Percentiles rank a stretch among this genome's conserved stretches.
phyloP scores from a whole-genome alignment of 2,797 vertebrate genomes.

The Vireo griseus region DNA sequence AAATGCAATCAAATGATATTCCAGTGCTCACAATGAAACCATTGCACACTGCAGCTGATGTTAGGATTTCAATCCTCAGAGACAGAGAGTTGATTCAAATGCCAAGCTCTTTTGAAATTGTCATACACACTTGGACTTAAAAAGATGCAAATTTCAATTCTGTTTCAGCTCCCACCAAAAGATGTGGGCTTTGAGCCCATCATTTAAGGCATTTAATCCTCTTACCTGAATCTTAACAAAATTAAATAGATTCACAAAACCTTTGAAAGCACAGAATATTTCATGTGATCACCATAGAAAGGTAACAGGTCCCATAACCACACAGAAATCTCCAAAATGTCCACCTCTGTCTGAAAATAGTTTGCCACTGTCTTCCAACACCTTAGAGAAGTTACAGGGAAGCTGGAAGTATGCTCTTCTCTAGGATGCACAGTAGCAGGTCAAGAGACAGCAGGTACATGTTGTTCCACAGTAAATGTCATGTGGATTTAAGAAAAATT shows the following conservation, averaged over 20 bases:
- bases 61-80: neutral
- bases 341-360: neutral
- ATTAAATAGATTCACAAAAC: neutral
- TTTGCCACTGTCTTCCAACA: neutral
- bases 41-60: neutral
- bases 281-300: neutral
- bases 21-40: neutral
- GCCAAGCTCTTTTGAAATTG: neutral
- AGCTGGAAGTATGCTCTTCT: neutral
- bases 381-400: neutral
- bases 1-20: neutral
- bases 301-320: neutral
- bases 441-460: neutral
- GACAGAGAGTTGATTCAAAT: neutral
- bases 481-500: neutral
- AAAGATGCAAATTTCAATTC: neutral
- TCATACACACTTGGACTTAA: neutral
- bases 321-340: neutral
- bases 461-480: neutral
- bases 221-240: neutral
- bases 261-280: neutral
- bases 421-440: neutral
- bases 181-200: neutral
- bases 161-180: neutral
- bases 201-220: neutral